These are phyloP conservation scores for Gymnothorax javanicus DNA, from an alignment of 2,797 vertebrate species.

Conservation along the genomic window DNA sequence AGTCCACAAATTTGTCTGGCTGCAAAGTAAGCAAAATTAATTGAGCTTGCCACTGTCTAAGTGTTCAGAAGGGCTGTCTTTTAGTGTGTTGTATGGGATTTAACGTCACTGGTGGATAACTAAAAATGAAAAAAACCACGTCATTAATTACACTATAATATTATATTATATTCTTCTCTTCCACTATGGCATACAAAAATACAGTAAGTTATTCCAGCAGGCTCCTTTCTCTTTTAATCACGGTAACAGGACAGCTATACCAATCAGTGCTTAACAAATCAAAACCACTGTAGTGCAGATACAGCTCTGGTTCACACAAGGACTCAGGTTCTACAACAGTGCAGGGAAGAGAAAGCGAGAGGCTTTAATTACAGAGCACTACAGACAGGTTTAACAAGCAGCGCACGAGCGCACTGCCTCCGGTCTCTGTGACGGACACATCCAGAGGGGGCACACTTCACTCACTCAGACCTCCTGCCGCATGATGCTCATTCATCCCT, in stretches of 20 bases:
- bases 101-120: neutral
- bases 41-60: neutral
- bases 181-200: no score
- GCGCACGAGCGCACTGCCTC: neutral
- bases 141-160: neutral
- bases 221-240: neutral
- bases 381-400: neutral
- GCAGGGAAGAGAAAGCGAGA: conserved; percentile 10
- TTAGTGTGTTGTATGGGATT: neutral
- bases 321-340: neutral
- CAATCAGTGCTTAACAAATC: neutral
- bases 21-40: neutral
- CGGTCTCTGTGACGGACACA: neutral
- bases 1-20: conserved; percentile 1
- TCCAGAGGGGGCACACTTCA: neutral
- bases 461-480: neutral
- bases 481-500: neutral
- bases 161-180: neutral
- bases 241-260: neutral
- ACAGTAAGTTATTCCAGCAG: neutral
- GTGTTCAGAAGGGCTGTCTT: neutral
- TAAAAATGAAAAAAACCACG: neutral
- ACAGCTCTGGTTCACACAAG: neutral
- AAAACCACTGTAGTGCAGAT: neutral
- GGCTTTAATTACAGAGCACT: neutral